phyloP scores from a whole-genome alignment of 1,140 invertebrate genomes.

The Lordiphosa stackelbergi region DNA sequence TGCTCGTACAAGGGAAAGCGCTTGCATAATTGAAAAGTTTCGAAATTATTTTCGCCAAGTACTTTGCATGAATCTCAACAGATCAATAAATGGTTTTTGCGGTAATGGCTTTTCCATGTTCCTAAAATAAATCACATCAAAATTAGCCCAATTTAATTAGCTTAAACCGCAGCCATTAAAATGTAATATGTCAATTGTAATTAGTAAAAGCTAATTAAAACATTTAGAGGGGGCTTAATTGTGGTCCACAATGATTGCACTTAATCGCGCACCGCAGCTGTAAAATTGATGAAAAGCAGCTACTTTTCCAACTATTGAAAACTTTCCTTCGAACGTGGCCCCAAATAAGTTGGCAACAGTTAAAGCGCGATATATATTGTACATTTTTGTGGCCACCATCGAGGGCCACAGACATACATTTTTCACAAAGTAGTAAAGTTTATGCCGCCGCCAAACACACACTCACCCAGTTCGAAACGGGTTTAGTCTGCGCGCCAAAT shows the following conservation, averaged over 20 bases:
- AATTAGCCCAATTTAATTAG: constrained; percentile 9
- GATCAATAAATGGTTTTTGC: no score
- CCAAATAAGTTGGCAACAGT: constrained; percentile 60
- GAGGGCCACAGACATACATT: constrained; percentile 70
- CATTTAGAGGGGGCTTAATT: no score
- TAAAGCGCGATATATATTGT: constrained; percentile 47
- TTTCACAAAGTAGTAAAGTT: constrained; percentile 71
- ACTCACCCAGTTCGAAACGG: constrained; percentile 25
- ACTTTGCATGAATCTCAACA: no score
- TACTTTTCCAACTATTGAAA: constrained; percentile 35
- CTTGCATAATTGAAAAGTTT: no score
- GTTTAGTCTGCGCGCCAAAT: constrained; percentile 48
- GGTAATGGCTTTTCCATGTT: constrained; percentile 17
- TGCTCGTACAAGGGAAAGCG: no score
- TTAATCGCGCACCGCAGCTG: no score
- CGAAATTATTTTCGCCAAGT: no score
- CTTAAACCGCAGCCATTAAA: constrained; percentile 7
- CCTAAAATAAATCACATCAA: constrained; percentile 12
- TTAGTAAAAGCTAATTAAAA: neutral
- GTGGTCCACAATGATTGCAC: no score
- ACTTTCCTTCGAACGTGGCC: constrained; percentile 18
- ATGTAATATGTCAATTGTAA: constrained; percentile 9
- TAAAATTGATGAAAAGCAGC: neutral
- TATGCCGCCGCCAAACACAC: constrained; percentile 54
- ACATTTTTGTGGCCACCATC: constrained; percentile 68